Base-by-base conservation (phyloP, 2,797 vertebrate genomes). In the Petrocephalus schoutedeni region DNA sequence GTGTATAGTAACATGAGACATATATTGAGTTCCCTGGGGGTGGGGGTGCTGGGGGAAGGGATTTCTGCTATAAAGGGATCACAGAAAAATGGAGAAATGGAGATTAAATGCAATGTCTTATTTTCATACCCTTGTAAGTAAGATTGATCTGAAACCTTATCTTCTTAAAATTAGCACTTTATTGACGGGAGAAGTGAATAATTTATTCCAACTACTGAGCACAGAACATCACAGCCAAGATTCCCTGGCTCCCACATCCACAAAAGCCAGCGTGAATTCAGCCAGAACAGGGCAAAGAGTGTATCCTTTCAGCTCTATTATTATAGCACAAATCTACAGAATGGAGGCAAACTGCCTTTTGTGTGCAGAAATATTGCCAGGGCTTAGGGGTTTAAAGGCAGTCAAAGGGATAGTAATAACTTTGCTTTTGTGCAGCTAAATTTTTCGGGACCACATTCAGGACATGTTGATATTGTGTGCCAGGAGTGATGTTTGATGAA, bases 231-330 rank as follows among this genome's bases (percentile, higher is more conserved):
- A 82, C 49, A 51, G 77, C 77, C 88, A 89, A 77, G 83, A 93
- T 93, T 94, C 88, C 91, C 90, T 93, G 93, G 93, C 93, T 91
- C 80, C 93, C 58, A 89, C 91, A 93, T 92, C 92, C 92, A 93
- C 88, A 51, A 89, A 91, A 92, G 93, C 93, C 89, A 23, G 23
- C 61, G 86, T 28, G 61, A 21, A 77, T 87, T 58, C 6, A n/a
- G 86, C 54, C 86, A 16, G 8, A 87, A 57, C 51, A 19, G 51
- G 51, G 61, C 64, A 32, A 57, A 51, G 86, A 49, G 21, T 64
- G 49, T 71, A 71, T 71, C 64, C 64, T 71, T 71, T 71, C 28
- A 36, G 64, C 28, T 71, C 28, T 32, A 16, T 71, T 71, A 71
- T 71, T 71, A 59, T 59, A 32, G 28, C 54, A 86, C 28, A 86